These are phyloP conservation scores for Orthosia cruda DNA, from an alignment of 2,888 invertebrate species.

Conservation along the genomic window DNA sequence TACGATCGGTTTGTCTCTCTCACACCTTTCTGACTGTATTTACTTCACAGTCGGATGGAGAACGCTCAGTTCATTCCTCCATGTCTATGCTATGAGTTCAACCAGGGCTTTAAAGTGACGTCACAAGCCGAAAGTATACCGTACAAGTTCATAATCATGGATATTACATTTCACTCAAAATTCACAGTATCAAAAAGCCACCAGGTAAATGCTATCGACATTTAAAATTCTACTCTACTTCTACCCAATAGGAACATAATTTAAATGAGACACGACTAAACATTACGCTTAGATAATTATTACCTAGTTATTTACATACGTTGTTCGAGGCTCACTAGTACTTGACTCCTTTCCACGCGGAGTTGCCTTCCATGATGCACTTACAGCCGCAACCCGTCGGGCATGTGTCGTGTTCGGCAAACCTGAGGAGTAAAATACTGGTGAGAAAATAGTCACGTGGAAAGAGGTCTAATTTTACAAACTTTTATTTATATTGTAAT, in stretches of 20 bases:
- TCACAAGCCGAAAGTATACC: neutral
- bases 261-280: slow-evolving; percentile 39
- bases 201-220: slow-evolving; percentile 1
- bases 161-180: neutral
- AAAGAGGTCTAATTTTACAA: neutral
- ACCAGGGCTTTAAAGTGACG: neutral
- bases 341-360: slow-evolving; percentile 87
- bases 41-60: neutral
- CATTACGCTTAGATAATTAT: slow-evolving; percentile 20
- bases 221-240: slow-evolving; percentile 15
- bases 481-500: too few relatives aligned
- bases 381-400: slow-evolving; percentile 98
- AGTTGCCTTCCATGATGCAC: slow-evolving; percentile 94
- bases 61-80: neutral
- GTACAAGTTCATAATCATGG: slow-evolving; percentile 3
- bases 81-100: neutral
- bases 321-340: slow-evolving; percentile 75
- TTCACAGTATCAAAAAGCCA: slow-evolving; percentile 23
- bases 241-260: slow-evolving; percentile 16
- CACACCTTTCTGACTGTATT: neutral
- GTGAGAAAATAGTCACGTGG: neutral
- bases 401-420: slow-evolving; percentile 94
- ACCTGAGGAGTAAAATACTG: slow-evolving; percentile 74
- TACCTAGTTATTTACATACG: slow-evolving; percentile 7
- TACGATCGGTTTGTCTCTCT: neutral